Conservation (phyloP, 1,140 invertebrate species). For the Temnothorax curvispinosus region DNA sequence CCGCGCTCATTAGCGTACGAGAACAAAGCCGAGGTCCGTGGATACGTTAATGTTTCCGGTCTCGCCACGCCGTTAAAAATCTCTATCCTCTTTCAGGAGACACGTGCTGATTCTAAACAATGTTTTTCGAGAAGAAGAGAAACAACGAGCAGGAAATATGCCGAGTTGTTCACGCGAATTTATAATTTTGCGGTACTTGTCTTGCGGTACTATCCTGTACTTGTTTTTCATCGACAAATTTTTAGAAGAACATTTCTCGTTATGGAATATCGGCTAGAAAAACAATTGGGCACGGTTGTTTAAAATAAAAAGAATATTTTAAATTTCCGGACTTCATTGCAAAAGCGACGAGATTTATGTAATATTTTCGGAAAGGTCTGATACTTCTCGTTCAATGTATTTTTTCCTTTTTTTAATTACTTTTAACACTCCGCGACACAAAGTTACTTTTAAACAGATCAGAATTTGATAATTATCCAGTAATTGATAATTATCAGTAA, state of each 20-base stretch:
- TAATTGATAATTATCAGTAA: background rate
- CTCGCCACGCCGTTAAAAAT: background rate
- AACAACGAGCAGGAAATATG: conserved; percentile 44
- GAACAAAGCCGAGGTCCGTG: conserved; percentile 65
- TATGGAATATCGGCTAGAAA: background rate
- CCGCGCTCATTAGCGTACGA: conserved; percentile 63
- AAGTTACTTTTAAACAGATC: background rate
- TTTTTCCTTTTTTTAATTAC: background rate
- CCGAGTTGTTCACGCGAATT: background rate
- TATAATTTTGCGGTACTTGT: background rate
- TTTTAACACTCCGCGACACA: background rate
- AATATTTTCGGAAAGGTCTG: background rate
- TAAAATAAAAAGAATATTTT: background rate
- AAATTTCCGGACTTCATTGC: background rate
- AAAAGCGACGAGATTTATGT: background rate
- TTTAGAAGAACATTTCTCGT: background rate
- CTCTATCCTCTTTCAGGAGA: conserved; percentile 47
- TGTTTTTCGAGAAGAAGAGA: conserved; percentile 15
- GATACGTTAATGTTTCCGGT: conserved; percentile 59
- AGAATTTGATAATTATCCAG: background rate
- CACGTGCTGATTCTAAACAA: conserved; percentile 43
- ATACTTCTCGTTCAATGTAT: background rate
- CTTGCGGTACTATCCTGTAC: background rate
- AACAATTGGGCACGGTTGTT: background rate
- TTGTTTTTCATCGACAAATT: background rate